phyloP scores from a whole-genome alignment of 2,113 vertebrate genomes.

The Bettongia penicillata region DNA sequence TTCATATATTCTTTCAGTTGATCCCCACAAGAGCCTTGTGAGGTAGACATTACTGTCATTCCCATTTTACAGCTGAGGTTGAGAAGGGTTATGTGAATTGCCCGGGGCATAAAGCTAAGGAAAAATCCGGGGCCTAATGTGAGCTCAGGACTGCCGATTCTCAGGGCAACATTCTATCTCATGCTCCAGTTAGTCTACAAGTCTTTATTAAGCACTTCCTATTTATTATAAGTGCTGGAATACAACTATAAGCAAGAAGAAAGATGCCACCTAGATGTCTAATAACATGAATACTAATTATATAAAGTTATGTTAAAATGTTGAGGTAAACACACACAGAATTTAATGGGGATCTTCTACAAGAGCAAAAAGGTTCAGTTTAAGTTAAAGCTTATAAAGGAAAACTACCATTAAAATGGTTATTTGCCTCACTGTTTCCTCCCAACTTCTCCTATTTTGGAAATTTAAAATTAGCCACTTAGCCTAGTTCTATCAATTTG shows the following conservation, averaged over 20 bases:
- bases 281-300: background rate
- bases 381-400: conserved; percentile 35
- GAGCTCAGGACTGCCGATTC: background rate
- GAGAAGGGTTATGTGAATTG: background rate
- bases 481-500: background rate
- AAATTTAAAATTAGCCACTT: conserved; percentile 25
- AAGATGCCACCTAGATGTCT: background rate
- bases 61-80: background rate
- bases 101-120: background rate
- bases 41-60: background rate
- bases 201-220: background rate
- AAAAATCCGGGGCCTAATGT: background rate
- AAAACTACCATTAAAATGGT: background rate
- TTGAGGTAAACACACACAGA: conserved; percentile 1
- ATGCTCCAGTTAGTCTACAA: background rate
- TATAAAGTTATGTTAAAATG: background rate
- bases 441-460: conserved; percentile 16
- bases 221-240: background rate
- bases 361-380: conserved; percentile 22
- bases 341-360: conserved; percentile 12
- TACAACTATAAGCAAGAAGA: too few species aligned
- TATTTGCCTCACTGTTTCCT: conserved; percentile 31
- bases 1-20: background rate
- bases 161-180: background rate
- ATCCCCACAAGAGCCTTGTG: background rate